phyloP scores from a whole-genome alignment of 1,140 invertebrate species.

The Listronotus bonariensis region DNA sequence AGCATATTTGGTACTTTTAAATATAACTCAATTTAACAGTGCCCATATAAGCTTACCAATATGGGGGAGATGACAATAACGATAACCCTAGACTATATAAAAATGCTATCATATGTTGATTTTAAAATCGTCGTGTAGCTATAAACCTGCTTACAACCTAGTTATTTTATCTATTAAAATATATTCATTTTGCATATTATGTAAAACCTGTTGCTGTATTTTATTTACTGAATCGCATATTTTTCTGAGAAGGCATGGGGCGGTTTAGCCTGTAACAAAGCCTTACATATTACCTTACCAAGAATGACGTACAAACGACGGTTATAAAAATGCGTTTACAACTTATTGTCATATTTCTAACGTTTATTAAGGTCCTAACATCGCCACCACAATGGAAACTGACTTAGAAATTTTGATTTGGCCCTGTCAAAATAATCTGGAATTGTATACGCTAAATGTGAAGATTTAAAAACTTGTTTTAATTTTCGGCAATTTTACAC shows the following conservation, averaged over 20 bases:
- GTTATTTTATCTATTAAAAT: not conserved
- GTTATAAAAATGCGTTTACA: constrained; percentile 21
- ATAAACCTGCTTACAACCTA: constrained; percentile 12
- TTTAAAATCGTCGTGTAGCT: constrained; percentile 14
- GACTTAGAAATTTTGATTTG: constrained; percentile 12
- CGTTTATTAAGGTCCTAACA: constrained; percentile 25
- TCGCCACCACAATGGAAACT: constrained; percentile 20
- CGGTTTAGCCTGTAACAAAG: too few species aligned
- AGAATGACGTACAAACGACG: constrained; percentile 17
- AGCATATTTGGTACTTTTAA: too few species aligned
- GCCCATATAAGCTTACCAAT: too few species aligned
- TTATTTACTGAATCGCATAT: not conserved
- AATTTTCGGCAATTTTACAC: constrained; percentile 28
- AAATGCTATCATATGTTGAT: constrained; percentile 15
- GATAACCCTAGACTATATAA: constrained; percentile 1
- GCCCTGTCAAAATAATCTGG: constrained; percentile 10
- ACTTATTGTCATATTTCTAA: constrained; percentile 24
- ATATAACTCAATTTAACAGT: too few species aligned
- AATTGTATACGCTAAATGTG: constrained; percentile 20
- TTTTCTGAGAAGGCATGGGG: not conserved
- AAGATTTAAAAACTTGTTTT: constrained; percentile 35
- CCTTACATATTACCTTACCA: too few species aligned
- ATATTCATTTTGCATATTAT: constrained; percentile 1
- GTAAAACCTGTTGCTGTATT: constrained; percentile 2
- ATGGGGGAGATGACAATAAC: not conserved